phyloP scores from a whole-genome alignment of 1,140 invertebrate species.

The Bombus haemorrhoidalis region DNA sequence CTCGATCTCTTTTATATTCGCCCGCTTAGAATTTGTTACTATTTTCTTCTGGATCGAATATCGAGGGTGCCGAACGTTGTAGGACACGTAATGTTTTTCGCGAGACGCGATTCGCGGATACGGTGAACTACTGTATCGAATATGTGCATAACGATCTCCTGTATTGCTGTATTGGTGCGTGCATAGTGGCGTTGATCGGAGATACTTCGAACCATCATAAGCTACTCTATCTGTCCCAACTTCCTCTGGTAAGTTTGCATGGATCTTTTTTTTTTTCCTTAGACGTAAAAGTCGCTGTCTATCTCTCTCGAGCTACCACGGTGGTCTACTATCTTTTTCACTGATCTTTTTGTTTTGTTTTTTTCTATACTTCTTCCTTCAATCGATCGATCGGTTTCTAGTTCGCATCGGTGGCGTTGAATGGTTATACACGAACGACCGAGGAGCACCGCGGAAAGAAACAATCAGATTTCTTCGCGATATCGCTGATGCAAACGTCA shows the following conservation, averaged over 20 bases:
- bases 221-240: conserved; percentile 84
- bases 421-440: conserved; percentile 46
- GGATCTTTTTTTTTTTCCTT: conserved; percentile 56
- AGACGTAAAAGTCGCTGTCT: conserved; percentile 7
- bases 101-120: conserved; percentile 37
- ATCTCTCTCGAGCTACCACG: neutral
- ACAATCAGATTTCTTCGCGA: neutral
- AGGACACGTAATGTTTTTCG: neutral
- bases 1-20: neutral
- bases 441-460: conserved; percentile 5
- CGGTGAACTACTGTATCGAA: conserved; percentile 57
- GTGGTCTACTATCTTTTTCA: neutral
- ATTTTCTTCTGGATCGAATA: too few species aligned
- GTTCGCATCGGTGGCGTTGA: conserved; percentile 34
- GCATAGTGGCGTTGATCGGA: conserved; percentile 80
- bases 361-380: neutral
- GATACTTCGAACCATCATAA: conserved; percentile 83
- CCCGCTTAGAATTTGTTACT: neutral
- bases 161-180: conserved; percentile 76
- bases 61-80: conserved; percentile 32
- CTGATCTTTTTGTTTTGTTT: neutral
- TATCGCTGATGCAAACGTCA: neutral
- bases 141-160: conserved; percentile 73
- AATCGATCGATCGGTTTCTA: conserved; percentile 36
- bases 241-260: conserved; percentile 84